These are phyloP conservation scores for Equus quagga DNA, from an alignment of 2,113 vertebrate species.

Conservation along the genomic window DNA sequence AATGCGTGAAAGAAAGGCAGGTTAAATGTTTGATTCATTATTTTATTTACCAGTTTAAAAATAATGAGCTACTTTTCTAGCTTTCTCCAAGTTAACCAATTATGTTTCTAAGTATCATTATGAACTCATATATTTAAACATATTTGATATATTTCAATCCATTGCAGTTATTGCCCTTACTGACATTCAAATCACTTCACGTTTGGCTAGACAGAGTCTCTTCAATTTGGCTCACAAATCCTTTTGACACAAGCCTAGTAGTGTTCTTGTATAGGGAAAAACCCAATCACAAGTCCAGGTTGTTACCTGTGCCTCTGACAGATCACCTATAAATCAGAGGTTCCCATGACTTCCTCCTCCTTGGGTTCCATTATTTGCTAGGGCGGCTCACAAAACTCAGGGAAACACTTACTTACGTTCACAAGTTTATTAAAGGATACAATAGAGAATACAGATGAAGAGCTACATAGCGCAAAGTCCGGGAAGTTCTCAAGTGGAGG, in stretches of 20 bases:
- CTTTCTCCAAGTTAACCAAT: background rate
- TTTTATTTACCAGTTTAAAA: slow-evolving; percentile 14
- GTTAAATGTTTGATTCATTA: background rate
- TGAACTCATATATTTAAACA: background rate
- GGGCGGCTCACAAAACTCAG: background rate
- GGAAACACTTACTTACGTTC: background rate
- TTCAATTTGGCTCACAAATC: background rate
- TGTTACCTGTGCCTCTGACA: background rate
- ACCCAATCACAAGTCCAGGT: background rate
- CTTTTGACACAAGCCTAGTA: background rate
- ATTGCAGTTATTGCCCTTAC: background rate
- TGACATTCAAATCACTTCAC: background rate
- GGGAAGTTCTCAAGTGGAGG: background rate
- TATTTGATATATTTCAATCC: background rate
- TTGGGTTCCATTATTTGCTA: background rate
- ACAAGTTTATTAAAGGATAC: background rate
- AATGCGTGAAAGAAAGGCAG: background rate
- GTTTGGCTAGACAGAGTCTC: background rate
- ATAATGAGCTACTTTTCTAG: slow-evolving; percentile 10
- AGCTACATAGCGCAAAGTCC: background rate
- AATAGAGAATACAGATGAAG: background rate
- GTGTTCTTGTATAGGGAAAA: background rate
- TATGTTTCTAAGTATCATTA: slow-evolving; percentile 16
- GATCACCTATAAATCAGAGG: background rate
- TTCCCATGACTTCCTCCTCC: background rate